A percentile compares a stretch with the other conserved stretches of the same genome.
phyloP scores from a whole-genome alignment of 2,888 invertebrate genomes.

The Drosophila mettleri region DNA sequence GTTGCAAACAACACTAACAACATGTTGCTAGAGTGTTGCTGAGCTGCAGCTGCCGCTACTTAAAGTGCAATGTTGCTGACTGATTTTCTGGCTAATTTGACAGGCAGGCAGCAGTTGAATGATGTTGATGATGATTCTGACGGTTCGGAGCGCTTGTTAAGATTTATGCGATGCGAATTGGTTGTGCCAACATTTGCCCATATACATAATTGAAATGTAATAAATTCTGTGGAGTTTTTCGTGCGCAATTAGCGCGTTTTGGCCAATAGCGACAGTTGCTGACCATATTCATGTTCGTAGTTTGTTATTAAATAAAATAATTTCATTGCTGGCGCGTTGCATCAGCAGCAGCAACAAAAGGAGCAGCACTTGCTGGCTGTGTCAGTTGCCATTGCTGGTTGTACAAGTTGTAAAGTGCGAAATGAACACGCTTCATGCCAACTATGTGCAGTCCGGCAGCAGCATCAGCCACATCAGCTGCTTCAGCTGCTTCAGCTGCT shows the following conservation, averaged over 20 bases:
- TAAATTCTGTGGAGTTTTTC: constrained; percentile 70
- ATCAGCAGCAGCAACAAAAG: constrained; percentile 13
- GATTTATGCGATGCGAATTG: constrained; percentile 81
- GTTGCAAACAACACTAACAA: constrained; percentile 49
- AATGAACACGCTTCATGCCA: constrained; percentile 82
- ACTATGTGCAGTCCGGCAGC: constrained; percentile 56
- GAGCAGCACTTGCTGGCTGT: constrained; percentile 21
- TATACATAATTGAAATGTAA: constrained; percentile 81
- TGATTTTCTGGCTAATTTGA: constrained; percentile 73
- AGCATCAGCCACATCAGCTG: constrained; percentile 8
- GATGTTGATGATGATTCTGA: constrained; percentile 40
- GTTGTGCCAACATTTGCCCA: constrained; percentile 73
- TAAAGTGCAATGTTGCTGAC: constrained; percentile 46
- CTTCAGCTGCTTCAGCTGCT: constrained; percentile 36
- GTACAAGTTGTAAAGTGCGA: constrained; percentile 81
- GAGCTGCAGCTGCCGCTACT: constrained; percentile 24
- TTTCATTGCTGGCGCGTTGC: constrained; percentile 67
- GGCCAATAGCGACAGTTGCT: constrained; percentile 69
- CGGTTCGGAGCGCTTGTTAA: constrained; percentile 25
- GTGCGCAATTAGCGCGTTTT: constrained; percentile 67
- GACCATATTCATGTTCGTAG: constrained; percentile 65
- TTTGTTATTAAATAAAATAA: constrained; percentile 81
- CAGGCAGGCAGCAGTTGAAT: constrained; percentile 51
- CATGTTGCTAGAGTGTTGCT: constrained; percentile 39
- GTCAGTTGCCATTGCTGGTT: constrained; percentile 67